Percentiles rank a stretch among this genome's conserved stretches.
These are phyloP conservation scores for Actinostola sp. DNA, from an alignment of 92 coral and sea anemone genomes.

Conservation along the genomic window DNA sequence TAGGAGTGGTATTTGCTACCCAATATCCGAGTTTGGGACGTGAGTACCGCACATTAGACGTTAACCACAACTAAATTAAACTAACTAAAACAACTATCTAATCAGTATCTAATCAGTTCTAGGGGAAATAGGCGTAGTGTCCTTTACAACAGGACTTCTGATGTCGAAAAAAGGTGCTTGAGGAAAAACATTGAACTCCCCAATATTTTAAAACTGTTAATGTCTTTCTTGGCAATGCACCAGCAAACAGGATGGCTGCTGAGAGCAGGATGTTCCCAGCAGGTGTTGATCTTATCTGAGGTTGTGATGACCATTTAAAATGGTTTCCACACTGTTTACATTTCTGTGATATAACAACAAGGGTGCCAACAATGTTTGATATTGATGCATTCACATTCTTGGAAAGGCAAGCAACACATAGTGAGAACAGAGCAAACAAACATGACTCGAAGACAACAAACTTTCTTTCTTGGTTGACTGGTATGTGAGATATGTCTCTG, in stretches of 20 bases:
- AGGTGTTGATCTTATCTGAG: conserved; percentile 21
- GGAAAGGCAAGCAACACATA: conserved; percentile 30
- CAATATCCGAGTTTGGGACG: no score
- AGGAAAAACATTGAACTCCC: conserved; percentile 24
- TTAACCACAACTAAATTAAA: no score
- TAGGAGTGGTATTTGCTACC: no score
- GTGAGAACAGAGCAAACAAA: conserved; percentile 25
- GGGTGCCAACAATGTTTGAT: conserved; percentile 22
- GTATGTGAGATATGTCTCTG: conserved; percentile 8
- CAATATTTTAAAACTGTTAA: conserved; percentile 22
- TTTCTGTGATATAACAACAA: conserved; percentile 19
- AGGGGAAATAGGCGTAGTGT: no score
- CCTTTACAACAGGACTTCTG: conserved; percentile 31
- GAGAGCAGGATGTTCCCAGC: conserved; percentile 46
- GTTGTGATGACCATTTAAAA: conserved; percentile 39
- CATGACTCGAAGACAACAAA: conserved; percentile 39
- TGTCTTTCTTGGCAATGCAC: conserved; percentile 38
- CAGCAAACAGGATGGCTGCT: conserved; percentile 47
- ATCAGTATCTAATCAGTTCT: no score
- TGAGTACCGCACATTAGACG: no score
- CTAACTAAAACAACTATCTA: no score
- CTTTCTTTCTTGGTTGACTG: conserved; percentile 34
- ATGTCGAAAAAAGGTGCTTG: conserved; percentile 37
- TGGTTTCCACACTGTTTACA: conserved; percentile 30
- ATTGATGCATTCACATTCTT: conserved; percentile 23